Conservation (phyloP, 2,888 invertebrate genomes). For the Monoplex corrugatus region DNA sequence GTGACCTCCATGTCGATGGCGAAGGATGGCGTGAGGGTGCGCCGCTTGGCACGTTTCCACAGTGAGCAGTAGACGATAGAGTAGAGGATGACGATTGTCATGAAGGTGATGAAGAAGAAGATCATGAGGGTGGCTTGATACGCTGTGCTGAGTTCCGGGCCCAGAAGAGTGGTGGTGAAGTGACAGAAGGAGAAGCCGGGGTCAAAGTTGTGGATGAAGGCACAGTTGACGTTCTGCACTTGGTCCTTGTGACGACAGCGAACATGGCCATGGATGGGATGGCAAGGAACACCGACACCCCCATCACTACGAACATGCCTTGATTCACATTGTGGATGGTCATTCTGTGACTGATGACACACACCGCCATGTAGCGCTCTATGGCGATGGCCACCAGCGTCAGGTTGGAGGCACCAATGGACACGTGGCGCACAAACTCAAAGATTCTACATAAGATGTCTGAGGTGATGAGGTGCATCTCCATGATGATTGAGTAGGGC, state of each 20-base stretch:
- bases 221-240: constrained; percentile 62
- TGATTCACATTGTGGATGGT: constrained; percentile 62
- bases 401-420: constrained; percentile 63
- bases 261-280: constrained; percentile 66
- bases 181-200: constrained; percentile 63
- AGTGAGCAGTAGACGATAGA: constrained; percentile 66
- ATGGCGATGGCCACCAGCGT: constrained; percentile 70
- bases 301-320: constrained; percentile 61
- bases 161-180: constrained; percentile 67
- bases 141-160: constrained; percentile 56
- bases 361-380: constrained; percentile 72
- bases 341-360: constrained; percentile 63
- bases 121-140: constrained; percentile 65
- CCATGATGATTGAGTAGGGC: constrained; percentile 71
- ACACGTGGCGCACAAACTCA: constrained; percentile 68
- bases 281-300: constrained; percentile 61
- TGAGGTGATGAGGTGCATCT: constrained; percentile 66
- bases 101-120: constrained; percentile 60
- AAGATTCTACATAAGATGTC: constrained; percentile 66
- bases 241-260: constrained; percentile 63
- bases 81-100: constrained; percentile 67
- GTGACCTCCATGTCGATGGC: not conserved
- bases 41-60: constrained; percentile 65
- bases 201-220: constrained; percentile 60
- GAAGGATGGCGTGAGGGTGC: constrained; percentile 21